Evolutionary conservation across 2,888 invertebrate genomes (phyloP), one percentile per base, ranked within the genome.

Genomic region (Tenodera sinensis): DNA sequence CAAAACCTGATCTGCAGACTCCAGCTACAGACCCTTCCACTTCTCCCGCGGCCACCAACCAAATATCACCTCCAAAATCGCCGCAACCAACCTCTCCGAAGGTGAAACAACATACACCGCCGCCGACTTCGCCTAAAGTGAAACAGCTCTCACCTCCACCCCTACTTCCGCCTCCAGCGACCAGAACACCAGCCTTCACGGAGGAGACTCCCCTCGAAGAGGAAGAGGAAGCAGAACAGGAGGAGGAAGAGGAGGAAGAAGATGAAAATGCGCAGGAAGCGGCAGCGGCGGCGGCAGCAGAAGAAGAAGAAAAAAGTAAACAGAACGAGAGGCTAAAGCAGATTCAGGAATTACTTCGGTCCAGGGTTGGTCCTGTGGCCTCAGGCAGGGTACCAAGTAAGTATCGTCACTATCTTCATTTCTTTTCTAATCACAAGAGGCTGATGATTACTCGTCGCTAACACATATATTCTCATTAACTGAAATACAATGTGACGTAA

Each of bases 291-390:
- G 34, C 81, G 7, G 92, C 93, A 25, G 94, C 94, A 82, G 95
- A 95, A 84, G 42, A 42, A 12, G 42, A 42, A 42, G 42, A 42
- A 12, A 42, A 42, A n/a, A 94, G 94, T 88, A 95, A 94, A 91
- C 94, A 96, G 91, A 95, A 95, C 91, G 96, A 95, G 91, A 94
- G 96, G 91, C 94, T 96, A 92, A 94, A 95, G 90, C 96, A 96
- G 92, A 96, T 97, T 89, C 96, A 96, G 92, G 96, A 96, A 91
- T 94, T 97, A 92, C 92, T 96, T 28, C 85, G 91, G 9, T 89
- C 89, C 27, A 87, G 90, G 81, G 71, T 86, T 83, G 83, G 30
- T 25, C 89, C 89, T 25, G 83, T 89, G 2, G 82, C 83, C n/a
- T 25, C 90, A 89, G 89, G 90, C 89, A 89, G 42, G 88, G 81